Evolutionary conservation across 2,113 vertebrate genomes (phyloP).

Genomic region (Coptodon rendalli): DNA sequence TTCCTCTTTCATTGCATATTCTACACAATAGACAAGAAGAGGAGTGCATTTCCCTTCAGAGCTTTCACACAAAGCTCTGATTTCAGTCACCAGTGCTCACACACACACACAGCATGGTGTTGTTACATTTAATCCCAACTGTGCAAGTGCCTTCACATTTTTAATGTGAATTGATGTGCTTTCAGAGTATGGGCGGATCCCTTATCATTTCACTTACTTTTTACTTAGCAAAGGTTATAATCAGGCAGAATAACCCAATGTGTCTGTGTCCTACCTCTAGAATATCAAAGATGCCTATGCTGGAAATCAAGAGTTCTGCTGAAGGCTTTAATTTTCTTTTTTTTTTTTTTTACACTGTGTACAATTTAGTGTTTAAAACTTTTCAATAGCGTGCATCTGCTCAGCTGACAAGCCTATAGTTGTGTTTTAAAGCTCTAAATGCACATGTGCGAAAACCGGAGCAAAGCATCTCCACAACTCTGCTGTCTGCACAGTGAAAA

Average conservation of each 20-base stretch:
- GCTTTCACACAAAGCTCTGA: conserved; percentile 37
- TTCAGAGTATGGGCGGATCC: background rate
- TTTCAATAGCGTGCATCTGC: background rate
- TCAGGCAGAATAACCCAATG: background rate
- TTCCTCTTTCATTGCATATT: conserved; percentile 25
- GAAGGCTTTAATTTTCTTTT: background rate
- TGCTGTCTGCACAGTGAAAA: background rate
- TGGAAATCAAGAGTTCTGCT: background rate
- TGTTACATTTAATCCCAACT: background rate
- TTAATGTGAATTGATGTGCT: background rate
- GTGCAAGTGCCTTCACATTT: background rate
- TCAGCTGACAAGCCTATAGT: background rate
- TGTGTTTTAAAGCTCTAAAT: background rate
- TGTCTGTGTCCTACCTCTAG: background rate
- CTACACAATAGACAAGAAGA: conserved; percentile 22
- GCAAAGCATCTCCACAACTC: background rate
- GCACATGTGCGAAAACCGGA: background rate
- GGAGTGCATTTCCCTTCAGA: background rate
- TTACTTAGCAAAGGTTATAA: background rate
- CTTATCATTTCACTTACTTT: background rate
- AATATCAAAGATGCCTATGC: background rate
- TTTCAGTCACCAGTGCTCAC: conserved; percentile 11
- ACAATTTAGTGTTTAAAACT: background rate
- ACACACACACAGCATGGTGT: background rate
- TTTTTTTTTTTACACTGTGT: background rate